Conservation (phyloP, 1,140 invertebrate species). For the Coenobita brevimanus region DNA sequence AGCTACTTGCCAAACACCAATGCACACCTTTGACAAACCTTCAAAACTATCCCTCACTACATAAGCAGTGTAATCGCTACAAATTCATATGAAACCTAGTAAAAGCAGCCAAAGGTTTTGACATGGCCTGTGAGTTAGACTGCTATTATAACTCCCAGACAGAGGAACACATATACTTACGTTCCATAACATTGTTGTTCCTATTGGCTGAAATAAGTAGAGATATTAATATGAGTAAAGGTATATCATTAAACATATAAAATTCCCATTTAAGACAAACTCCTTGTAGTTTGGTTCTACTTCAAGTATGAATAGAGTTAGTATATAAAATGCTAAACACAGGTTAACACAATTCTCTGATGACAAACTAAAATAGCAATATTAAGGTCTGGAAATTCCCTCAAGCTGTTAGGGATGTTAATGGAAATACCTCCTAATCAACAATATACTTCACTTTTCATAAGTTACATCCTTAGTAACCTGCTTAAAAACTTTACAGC, state of each 20-base stretch:
- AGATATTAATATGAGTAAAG: constrained; percentile 54
- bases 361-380: too few species aligned
- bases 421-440: neutral
- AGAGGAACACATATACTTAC: constrained; percentile 67
- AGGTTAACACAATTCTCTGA: too few species aligned
- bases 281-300: constrained; percentile 21
- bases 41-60: too few species aligned
- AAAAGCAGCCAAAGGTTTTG: too few species aligned
- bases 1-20: constrained; percentile 6
- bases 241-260: constrained; percentile 40
- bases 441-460: neutral
- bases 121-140: neutral
- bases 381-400: neutral
- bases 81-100: too few species aligned
- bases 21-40: too few species aligned
- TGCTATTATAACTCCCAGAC: constrained; percentile 36
- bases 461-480: too few species aligned
- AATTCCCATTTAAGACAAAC: neutral
- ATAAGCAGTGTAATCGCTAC: too few species aligned
- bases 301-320: too few species aligned
- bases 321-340: too few species aligned
- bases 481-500: too few species aligned
- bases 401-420: neutral
- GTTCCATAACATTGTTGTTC: constrained; percentile 70
- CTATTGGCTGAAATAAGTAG: constrained; percentile 69